Base-by-base conservation (phyloP, 2,113 vertebrate species). In the Pachycephala philippinensis region DNA sequence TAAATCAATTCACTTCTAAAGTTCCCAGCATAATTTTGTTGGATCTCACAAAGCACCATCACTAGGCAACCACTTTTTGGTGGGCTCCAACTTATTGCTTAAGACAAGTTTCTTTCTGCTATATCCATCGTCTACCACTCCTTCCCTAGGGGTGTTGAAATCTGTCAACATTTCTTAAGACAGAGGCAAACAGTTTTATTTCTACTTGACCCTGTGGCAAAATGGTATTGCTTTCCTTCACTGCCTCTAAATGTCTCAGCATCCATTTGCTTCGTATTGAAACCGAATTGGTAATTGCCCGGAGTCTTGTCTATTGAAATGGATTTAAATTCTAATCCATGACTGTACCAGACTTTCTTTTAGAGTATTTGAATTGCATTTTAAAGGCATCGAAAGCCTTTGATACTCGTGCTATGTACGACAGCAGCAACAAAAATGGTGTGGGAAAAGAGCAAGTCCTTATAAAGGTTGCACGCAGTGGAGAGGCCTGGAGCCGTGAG, bases 21-120 rank as follows among this genome's bases (percentile, higher is more conserved):
- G 84, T 84, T 87, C 74, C 74, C 10, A 3, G 84, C 33, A 45
- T 56, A 82, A 84, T 87, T 91, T 69, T 40, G 45, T 53, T 53
- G 44, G 20, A 66, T 84, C 61, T 82, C 75, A 84, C 69, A 95
- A 87, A 91, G 81, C 14, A 2, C 49, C 61, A 91, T 93, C 87
- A 65, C 87, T 89, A 91, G 63, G 89, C 91, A 96, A 95, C 60
- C 65, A 65, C 42, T 60, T 84, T 89, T 96, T 85, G 96, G 94
- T 89, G 77, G 60, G 84, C 81, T 94, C 66, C 74, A 78, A n/a
- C 49, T 87, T 84, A 94, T 76, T 87, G 89, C 91, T 79, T 87
- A 87, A 91, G 91, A 95, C 89, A 91, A 91, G 63, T 91, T 91
- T 89, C 71, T 78, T 69, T 57, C 61, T 87, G 54, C 42, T 95